phyloP scores from a whole-genome alignment of 2,113 vertebrate genomes.

The Connochaetes taurinus region DNA sequence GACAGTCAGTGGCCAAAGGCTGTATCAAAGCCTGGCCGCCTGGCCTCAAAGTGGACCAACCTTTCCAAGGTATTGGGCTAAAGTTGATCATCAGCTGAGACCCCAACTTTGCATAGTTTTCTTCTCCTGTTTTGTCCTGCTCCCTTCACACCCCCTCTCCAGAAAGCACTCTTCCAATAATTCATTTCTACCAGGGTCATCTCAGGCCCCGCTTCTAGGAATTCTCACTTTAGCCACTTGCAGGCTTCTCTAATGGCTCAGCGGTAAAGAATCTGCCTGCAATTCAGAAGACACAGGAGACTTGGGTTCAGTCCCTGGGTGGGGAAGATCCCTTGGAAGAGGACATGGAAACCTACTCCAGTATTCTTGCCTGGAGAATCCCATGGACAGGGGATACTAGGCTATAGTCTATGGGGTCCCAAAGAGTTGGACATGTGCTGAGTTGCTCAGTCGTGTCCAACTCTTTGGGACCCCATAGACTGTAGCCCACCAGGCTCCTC shows the following conservation, averaged over 20 bases:
- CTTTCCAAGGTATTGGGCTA: background rate
- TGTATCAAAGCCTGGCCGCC: background rate
- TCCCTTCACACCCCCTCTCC: background rate
- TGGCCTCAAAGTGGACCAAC: background rate
- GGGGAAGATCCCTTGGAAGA: background rate
- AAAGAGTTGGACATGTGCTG: background rate
- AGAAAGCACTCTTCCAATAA: background rate
- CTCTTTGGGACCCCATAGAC: background rate
- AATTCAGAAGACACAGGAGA: background rate
- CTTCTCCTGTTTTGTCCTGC: background rate
- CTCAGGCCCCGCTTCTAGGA: background rate
- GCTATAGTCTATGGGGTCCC: background rate
- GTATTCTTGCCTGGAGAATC: background rate
- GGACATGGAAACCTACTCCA: background rate
- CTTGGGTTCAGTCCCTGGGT: background rate
- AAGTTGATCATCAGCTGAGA: background rate
- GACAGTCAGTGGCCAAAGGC: fast-evolving
- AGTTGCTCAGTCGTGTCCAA: background rate
- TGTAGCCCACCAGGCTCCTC: background rate
- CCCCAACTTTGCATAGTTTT: background rate
- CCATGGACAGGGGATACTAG: background rate
- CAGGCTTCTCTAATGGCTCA: background rate
- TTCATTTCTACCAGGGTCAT: background rate
- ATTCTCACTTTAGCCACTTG: background rate
- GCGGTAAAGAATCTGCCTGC: background rate